Evolutionary conservation across 2,797 vertebrate genomes (phyloP), one percentile per base, ranked within the genome.

Genomic region (Vespertilio murinus): DNA sequence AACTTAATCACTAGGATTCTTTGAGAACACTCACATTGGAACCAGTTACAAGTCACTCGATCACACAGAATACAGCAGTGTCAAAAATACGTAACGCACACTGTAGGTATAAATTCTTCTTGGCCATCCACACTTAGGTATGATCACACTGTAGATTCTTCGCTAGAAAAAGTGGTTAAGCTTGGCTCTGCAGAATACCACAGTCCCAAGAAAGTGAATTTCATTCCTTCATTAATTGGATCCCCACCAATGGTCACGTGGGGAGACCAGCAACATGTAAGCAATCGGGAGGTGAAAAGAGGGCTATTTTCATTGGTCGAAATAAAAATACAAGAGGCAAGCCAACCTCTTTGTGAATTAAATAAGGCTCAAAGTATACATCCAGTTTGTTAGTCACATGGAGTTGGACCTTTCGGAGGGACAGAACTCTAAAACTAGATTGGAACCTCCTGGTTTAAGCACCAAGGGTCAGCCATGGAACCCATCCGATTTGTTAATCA

Each of bases 151-250:
- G 85, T 91, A 97, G 96, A 96, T 83, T 96, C 95, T 96, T 96
- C 93, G 95, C 54, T 96, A 93, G 78, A 95, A 97, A 96, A 96
- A 96, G 96, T 97, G 95, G 97, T 96, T 96, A 97, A 94, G 23
- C 45, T 49, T 96, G 90, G 90, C 88, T 97, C 92, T 94, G 90
- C 52, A 94, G 95, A 96, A 86, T 93, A 95, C 88, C 81, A 96
- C 89, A 97, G 95, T 95, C 90, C 90, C 84, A 91, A 97, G 85
- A 96, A 95, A 97, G 81, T 61, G 49, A 95, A 95, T 95, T 83
- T 96, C 91, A 97, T 94, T 97, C 95, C 93, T 97, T 97, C 96
- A 97, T 93, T 95, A 95, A 95, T 78, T 96, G 89, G 87, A n/a
- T 95, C 85, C 92, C 96, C 91, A 96, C 95, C 85, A 96, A 95